Conservation (phyloP, 2,888 invertebrate species). For the Chloromyia formosa region DNA sequence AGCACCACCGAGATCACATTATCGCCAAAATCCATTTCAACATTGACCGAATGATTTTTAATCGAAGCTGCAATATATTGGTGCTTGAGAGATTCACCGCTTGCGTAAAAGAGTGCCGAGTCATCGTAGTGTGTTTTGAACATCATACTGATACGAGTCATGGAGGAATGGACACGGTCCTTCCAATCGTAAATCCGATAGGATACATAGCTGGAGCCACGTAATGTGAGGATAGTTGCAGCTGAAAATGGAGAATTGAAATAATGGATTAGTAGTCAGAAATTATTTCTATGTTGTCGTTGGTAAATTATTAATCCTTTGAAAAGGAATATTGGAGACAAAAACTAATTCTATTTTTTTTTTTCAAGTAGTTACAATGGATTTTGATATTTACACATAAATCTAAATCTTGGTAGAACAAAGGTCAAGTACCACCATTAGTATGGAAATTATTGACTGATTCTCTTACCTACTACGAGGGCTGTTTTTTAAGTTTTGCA, state of each 20-base stretch:
- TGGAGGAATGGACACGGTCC: conserved; percentile 87
- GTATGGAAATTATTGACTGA: too few species aligned
- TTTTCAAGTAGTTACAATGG: too few species aligned
- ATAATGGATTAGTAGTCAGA: too few species aligned
- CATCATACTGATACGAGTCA: conserved; percentile 85
- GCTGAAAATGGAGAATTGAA: conserved; percentile 67
- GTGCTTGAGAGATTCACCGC: conserved; percentile 84
- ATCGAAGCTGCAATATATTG: conserved; percentile 91
- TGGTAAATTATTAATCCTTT: too few species aligned
- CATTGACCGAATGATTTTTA: conserved; percentile 81
- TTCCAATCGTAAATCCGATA: conserved; percentile 94
- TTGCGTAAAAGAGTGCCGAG: conserved; percentile 91
- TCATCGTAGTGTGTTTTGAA: conserved; percentile 92
- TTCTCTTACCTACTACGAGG: too few species aligned
- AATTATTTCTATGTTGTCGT: neutral
- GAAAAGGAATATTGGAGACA: too few species aligned
- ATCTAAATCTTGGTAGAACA: too few species aligned
- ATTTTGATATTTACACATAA: too few species aligned
- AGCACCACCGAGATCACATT: conserved; percentile 75
- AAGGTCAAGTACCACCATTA: too few species aligned
- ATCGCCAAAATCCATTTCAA: conserved; percentile 89
- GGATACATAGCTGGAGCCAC: conserved; percentile 91
- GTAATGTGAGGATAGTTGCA: conserved; percentile 84
- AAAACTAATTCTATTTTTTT: too few species aligned
- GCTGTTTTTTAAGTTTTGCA: too few species aligned